A percentile compares a stretch with the other conserved stretches of the same genome.
phyloP scores from a whole-genome alignment of 2,797 vertebrate genomes.

The Neosilurus hyrtlii region DNA sequence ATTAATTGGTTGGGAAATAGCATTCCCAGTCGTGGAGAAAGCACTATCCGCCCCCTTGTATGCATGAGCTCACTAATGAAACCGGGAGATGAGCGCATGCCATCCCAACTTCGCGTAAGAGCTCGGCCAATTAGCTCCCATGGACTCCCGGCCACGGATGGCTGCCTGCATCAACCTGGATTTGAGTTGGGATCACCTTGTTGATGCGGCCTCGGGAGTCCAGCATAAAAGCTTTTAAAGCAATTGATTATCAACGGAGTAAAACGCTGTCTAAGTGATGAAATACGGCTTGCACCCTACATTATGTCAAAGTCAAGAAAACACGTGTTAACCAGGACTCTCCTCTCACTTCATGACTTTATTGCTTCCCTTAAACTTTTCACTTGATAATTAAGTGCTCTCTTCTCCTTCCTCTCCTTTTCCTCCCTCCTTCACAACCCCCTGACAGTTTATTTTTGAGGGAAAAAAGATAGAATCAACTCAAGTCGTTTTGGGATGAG shows the following conservation, averaged over 20 bases:
- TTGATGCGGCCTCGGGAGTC: too few species aligned
- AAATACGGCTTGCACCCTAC: background rate
- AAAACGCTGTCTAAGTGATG: background rate
- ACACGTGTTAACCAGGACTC: background rate
- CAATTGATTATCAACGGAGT: too few species aligned
- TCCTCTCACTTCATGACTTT: constrained; percentile 30
- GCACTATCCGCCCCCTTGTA: too few species aligned
- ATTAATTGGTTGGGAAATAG: too few species aligned
- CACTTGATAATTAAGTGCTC: constrained; percentile 22
- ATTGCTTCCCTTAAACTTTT: constrained; percentile 31
- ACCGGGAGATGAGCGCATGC: too few species aligned
- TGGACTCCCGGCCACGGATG: too few species aligned
- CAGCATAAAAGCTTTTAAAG: background rate
- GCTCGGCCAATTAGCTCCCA: too few species aligned
- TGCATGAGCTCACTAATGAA: too few species aligned
- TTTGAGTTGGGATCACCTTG: too few species aligned
- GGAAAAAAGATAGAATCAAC: constrained; percentile 44
- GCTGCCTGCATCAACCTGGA: too few species aligned
- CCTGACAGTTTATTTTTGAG: constrained; percentile 54
- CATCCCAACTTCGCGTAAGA: too few species aligned
- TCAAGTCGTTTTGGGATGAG: constrained; percentile 42
- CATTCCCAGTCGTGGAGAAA: too few species aligned
- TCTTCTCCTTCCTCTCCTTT: constrained; percentile 16
- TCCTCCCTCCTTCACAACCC: constrained; percentile 19
- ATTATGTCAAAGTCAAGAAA: background rate